These are phyloP conservation scores for Saccostrea echinata DNA, from an alignment of 1,140 invertebrate species.

Conservation along the genomic window DNA sequence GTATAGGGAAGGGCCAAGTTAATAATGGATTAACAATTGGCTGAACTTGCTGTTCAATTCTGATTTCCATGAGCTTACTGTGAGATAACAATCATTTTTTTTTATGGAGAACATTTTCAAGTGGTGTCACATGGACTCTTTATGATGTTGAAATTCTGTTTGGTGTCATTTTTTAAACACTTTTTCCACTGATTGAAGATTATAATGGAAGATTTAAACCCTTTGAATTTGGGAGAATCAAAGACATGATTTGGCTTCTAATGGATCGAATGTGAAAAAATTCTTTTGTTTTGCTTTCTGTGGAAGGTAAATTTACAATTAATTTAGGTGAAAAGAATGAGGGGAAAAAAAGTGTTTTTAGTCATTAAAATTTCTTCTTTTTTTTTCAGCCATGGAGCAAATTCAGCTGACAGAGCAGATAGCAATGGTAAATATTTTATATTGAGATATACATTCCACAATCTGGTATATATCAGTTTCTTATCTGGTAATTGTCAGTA, in stretches of 20 bases:
- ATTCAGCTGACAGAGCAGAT: constrained; percentile 27
- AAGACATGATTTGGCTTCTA: not conserved
- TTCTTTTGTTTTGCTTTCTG: not conserved
- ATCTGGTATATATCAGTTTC: not conserved
- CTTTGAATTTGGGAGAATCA: not conserved
- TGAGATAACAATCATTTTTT: not conserved
- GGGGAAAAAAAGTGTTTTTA: not conserved
- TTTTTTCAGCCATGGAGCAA: constrained; percentile 31
- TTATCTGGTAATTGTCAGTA: not conserved
- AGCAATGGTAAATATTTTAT: constrained; percentile 18
- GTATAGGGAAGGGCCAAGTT: not conserved
- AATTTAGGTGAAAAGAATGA: not conserved
- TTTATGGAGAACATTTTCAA: not conserved
- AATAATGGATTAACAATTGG: not conserved
- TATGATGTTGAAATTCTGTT: not conserved
- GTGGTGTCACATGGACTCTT: not conserved
- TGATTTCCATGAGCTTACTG: not conserved
- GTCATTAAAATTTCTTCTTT: not conserved
- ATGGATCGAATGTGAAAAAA: not conserved
- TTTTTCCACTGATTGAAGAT: not conserved
- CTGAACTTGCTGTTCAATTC: not conserved
- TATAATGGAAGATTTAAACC: not conserved
- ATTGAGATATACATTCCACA: not conserved
- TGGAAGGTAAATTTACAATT: not conserved
- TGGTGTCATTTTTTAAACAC: not conserved